phyloP scores from a whole-genome alignment of 2,888 invertebrate species.

The Aromia moschata region DNA sequence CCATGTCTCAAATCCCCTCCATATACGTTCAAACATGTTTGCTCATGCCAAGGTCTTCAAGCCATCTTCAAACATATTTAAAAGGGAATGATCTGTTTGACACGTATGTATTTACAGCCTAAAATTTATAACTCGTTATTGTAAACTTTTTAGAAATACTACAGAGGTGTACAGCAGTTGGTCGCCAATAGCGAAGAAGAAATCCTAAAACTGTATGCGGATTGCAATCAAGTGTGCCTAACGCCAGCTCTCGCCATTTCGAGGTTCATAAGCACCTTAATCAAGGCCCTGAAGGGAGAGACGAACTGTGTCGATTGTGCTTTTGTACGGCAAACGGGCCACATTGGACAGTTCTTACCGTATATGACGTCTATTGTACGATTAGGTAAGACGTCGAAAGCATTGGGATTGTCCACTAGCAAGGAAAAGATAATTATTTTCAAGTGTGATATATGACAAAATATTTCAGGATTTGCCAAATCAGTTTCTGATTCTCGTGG shows the following conservation, averaged over 20 bases:
- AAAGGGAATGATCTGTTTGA: too few species aligned
- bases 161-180: not conserved
- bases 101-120: too few species aligned
- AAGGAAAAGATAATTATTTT: too few species aligned
- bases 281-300: constrained; percentile 54
- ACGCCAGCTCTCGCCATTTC: constrained; percentile 54
- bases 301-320: constrained; percentile 56
- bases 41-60: too few species aligned
- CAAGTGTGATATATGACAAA: too few species aligned
- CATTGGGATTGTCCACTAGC: too few species aligned
- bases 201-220: constrained; percentile 49
- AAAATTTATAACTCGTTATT: not conserved
- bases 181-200: constrained; percentile 52
- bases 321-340: constrained; percentile 57
- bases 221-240: constrained; percentile 47
- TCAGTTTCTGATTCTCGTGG: too few species aligned
- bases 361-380: constrained; percentile 58
- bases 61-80: too few species aligned
- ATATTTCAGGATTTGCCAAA: too few species aligned
- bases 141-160: not conserved
- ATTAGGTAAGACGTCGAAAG: too few species aligned
- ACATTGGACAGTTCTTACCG: constrained; percentile 56
- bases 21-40: too few species aligned
- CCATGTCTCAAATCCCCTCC: too few species aligned
- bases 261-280: constrained; percentile 54